Base-by-base conservation (phyloP, 2,797 vertebrate genomes). In the Cyclopterus lumpus region DNA sequence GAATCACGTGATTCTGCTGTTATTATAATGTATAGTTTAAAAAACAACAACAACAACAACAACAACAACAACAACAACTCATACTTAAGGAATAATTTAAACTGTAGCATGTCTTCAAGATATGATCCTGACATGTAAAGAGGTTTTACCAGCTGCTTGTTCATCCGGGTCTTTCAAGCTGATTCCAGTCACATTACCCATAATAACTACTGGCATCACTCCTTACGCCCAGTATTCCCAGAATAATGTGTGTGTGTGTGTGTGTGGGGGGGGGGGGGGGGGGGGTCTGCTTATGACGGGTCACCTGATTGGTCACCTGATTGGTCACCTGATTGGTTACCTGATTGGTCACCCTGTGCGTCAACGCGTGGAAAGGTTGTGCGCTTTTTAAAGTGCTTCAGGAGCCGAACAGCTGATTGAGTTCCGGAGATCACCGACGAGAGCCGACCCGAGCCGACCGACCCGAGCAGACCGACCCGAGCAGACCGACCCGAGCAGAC, bases 271-370 rank as follows among this genome's bases (percentile, higher is more conserved):
- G 44, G 44, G 1, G 46, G 10, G 20, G n/a, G n/a, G 11, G n/a
- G 0, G 48, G 8, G 18, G 46, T 16, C 16, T n/a, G n/a, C n/a
- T n/a, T n/a, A n/a, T n/a, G n/a, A n/a, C n/a, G n/a, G n/a, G n/a
- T n/a, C n/a, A n/a, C n/a, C n/a, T n/a, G n/a, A n/a, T n/a, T n/a
- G n/a, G n/a, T n/a, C n/a, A n/a, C n/a, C n/a, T n/a, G n/a, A n/a
- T n/a, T n/a, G n/a, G n/a, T n/a, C n/a, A n/a, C n/a, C n/a, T n/a
- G n/a, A n/a, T n/a, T n/a, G n/a, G n/a, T n/a, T n/a, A n/a, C n/a
- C n/a, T n/a, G 90, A 92, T 90, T 93, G 90, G 92, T 86, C 86
- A 82, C 72, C 75, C 70, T 79, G 51, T 72, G 68, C 69, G 55
- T 73, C 85, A 75, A 49, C 65, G 44, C 40, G 51, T 62, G 58